These are phyloP conservation scores for Thysanoteuthis rhombus DNA, from an alignment of 2,888 invertebrate genomes.

Conservation along the genomic window DNA sequence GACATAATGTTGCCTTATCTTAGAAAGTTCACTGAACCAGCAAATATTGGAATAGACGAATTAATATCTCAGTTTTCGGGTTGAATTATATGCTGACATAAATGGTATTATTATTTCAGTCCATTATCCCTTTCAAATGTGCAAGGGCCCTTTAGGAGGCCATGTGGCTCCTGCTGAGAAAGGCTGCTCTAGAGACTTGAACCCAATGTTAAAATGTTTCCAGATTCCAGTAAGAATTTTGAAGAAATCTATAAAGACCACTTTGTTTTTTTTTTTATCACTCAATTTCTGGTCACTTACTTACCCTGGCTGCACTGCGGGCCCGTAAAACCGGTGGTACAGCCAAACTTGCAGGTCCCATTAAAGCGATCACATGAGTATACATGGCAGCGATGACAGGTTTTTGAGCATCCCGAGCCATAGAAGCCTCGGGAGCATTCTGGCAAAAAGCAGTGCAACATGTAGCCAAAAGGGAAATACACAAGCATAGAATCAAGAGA, in stretches of 20 bases:
- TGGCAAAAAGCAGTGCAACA: constrained; percentile 12
- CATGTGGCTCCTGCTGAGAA: no score
- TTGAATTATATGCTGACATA: no score
- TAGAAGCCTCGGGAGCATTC: not conserved
- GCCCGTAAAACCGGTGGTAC: not conserved
- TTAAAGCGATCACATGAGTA: not conserved
- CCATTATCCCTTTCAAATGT: no score
- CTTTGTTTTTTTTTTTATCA: no score
- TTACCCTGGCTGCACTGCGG: not conserved
- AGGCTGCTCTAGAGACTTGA: no score
- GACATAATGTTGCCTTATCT: no score
- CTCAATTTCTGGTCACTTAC: not conserved
- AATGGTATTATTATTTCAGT: no score
- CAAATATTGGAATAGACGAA: no score
- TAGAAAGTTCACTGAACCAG: no score
- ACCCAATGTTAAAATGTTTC: not conserved
- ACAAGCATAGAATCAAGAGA: not conserved
- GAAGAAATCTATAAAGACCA: not conserved
- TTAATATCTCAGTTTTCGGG: no score
- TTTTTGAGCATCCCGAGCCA: not conserved
- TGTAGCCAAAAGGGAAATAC: not conserved
- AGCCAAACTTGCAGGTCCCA: constrained; percentile 12
- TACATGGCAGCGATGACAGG: not conserved
- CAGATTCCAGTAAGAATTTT: not conserved
- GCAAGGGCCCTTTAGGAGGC: no score